phyloP scores from a whole-genome alignment of 2,113 vertebrate species.

The Urocitellus parryii region DNA sequence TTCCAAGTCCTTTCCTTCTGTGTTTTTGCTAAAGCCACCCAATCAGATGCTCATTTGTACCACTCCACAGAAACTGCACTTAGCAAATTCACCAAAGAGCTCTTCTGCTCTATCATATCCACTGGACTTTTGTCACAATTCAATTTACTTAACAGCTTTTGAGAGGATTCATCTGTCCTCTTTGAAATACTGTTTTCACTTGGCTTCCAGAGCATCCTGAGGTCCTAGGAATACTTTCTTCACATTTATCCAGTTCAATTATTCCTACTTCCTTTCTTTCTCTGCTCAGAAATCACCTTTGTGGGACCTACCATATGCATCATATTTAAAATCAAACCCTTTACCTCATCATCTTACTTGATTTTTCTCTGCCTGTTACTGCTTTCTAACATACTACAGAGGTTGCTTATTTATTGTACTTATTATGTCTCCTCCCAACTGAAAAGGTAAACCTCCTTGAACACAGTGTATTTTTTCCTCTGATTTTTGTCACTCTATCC shows the following conservation, averaged over 20 bases:
- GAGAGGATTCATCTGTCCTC: neutral
- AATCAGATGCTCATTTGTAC: neutral
- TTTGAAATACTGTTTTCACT: neutral
- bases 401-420: neutral
- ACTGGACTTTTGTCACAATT: neutral
- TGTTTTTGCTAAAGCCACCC: neutral
- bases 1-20: neutral
- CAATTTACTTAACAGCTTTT: neutral
- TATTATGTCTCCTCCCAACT: neutral
- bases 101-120: neutral
- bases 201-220: neutral
- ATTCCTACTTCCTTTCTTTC: neutral
- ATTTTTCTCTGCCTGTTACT: neutral
- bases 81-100: neutral
- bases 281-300: conserved; percentile 16
- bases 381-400: neutral
- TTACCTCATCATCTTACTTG: neutral
- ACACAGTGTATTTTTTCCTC: neutral
- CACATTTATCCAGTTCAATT: too few relatives aligned
- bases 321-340: neutral
- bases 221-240: neutral
- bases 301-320: neutral
- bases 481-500: neutral
- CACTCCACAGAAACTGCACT: neutral
- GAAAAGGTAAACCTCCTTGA: conserved; percentile 17